These are phyloP conservation scores for Coilia nasus DNA, from an alignment of 2,797 vertebrate genomes.

Conservation along the genomic window DNA sequence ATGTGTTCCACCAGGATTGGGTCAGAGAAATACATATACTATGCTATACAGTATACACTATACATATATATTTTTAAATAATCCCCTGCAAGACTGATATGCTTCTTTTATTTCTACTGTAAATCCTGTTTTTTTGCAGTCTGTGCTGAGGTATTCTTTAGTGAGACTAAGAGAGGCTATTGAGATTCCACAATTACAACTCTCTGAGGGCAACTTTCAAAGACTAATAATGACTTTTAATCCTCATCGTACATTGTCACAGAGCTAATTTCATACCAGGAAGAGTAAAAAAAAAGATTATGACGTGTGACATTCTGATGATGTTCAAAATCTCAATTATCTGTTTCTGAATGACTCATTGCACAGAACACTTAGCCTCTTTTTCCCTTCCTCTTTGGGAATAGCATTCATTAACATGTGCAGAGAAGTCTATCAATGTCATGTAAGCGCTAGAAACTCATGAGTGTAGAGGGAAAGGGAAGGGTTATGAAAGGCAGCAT, in stretches of 20 bases:
- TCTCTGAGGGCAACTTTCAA: conserved; percentile 2
- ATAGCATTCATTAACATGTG: conserved; percentile 18
- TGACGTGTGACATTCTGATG: conserved; percentile 15
- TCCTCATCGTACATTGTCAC: conserved; percentile 6
- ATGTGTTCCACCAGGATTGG: too few relatives aligned
- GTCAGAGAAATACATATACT: too few relatives aligned
- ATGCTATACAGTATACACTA: too few relatives aligned
- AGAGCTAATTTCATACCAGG: conserved; percentile 8
- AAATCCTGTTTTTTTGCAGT: background rate
- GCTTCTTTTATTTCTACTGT: too few relatives aligned
- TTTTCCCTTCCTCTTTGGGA: conserved; percentile 6
- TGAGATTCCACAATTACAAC: background rate
- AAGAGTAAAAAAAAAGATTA: background rate
- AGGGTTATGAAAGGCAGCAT: conserved; percentile 42
- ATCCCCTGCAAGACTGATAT: too few relatives aligned
- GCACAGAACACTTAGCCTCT: conserved; percentile 20
- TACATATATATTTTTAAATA: too few relatives aligned
- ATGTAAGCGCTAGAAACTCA: background rate
- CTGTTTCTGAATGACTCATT: conserved; percentile 22
- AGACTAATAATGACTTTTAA: conserved; percentile 20
- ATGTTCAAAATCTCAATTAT: conserved; percentile 22
- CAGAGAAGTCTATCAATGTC: conserved; percentile 22
- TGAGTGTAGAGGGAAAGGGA: conserved; percentile 8
- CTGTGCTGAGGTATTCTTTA: background rate
- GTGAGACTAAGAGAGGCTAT: background rate